Base-by-base conservation (phyloP, 2,113 vertebrate species). In the Tauraco erythrolophus region DNA sequence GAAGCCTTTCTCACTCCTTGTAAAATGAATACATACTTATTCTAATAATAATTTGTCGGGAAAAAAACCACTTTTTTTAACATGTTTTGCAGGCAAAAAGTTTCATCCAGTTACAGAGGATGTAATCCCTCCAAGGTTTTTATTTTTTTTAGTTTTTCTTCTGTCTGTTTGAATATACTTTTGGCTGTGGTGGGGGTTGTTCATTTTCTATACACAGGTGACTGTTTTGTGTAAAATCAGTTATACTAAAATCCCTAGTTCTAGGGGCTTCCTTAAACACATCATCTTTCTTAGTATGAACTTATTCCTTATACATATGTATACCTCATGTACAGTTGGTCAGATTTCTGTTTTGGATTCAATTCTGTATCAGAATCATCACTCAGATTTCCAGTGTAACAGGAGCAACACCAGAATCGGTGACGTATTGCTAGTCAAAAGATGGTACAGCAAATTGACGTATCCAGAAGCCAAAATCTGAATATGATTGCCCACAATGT, bases 181-280 rank as follows among this genome's bases (percentile, higher is more conserved):
- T 48, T 41, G 9, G 4, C 24, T 37, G 9, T 8, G 11, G 24
- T 10, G 5, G 2, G 2, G 0, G 2, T 24, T 54, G 7, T 41
- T 74, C 0, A 2, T 65, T 60, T 54, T 51, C 19, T 69, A 2
- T 37, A 4, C 31, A 6, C 3, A 53, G 30, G 9, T 58, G 43
- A 24, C 4, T 50, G 7, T 53, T 68, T 53, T 48, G 10, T 53
- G 5, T 81, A 46, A 74, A 50, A 68, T 19, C 16, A 68, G 4
- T 12, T 50, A 6, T 1, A n/a, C 22, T 14, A 31, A n/a, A 89
- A 58, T 45, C 68, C 10, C 5, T 43, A 1, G 5, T 30, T 74
- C 37, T 48, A 30, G 23, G 4, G 53, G 22, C 19, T 41, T 60
- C 17, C 19, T 72, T 51, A 31, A 39, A 53, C 2, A 22, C 19